A percentile compares a stretch with the other conserved stretches of the same genome.
Conservation (phyloP, 2,113 vertebrate species). For the Bagarius yarrelli region DNA sequence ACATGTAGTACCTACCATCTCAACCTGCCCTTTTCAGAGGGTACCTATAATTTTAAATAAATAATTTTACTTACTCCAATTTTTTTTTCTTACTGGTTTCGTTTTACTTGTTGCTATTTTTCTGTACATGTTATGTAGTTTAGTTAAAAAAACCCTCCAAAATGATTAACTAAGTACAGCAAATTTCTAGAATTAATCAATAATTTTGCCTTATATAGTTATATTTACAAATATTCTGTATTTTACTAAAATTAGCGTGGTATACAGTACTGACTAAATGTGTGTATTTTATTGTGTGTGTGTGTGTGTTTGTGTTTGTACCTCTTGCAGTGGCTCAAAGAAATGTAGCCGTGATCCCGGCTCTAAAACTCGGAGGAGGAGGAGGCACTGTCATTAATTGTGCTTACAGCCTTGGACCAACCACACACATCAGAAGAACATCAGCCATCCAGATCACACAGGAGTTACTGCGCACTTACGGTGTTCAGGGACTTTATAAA, state of each 20-base stretch:
- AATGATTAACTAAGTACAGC: too few relatives aligned
- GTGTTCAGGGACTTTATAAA: constrained; percentile 73
- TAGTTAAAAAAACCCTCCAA: too few relatives aligned
- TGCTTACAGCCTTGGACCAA: constrained; percentile 65
- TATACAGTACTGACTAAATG: not conserved
- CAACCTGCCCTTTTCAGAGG: too few relatives aligned
- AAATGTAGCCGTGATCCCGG: constrained; percentile 57
- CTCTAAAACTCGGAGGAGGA: constrained; percentile 68
- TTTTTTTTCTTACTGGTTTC: too few relatives aligned
- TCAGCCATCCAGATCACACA: constrained; percentile 75
- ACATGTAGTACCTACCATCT: not conserved
- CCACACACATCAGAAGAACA: constrained; percentile 56
- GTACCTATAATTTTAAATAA: too few relatives aligned
- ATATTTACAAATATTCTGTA: not conserved
- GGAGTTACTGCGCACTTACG: constrained; percentile 74
- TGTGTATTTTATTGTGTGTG: not conserved
- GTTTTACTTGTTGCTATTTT: too few relatives aligned
- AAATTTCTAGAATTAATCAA: too few relatives aligned
- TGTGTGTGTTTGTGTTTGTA: not conserved
- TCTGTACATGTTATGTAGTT: too few relatives aligned
- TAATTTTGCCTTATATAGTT: not conserved
- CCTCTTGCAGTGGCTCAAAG: constrained; percentile 70
- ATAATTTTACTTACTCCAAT: too few relatives aligned
- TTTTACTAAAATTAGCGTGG: not conserved
- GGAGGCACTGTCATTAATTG: constrained; percentile 69